phyloP scores from a whole-genome alignment of 2,888 invertebrate genomes.

The Eueremaeus valkanovi region DNA sequence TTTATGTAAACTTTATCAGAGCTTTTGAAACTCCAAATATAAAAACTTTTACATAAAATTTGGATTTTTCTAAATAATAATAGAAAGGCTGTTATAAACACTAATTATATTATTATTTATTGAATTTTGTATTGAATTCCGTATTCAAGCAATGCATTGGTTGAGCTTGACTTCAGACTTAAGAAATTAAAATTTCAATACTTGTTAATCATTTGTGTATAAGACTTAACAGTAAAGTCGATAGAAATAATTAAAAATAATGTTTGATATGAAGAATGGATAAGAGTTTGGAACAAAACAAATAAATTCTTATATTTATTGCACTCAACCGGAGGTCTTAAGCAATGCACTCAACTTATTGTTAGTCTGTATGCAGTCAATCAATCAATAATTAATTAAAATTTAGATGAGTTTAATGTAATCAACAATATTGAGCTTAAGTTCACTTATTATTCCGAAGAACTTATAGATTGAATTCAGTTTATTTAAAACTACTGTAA shows the following conservation, averaged over 20 bases:
- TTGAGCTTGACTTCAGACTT: no score
- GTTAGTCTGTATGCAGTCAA: neutral
- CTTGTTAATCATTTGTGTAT: no score
- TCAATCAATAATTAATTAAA: neutral
- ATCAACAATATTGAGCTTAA: slow-evolving; percentile 6
- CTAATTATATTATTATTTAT: neutral
- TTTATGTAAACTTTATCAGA: neutral
- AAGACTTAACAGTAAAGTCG: no score
- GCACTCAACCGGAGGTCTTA: neutral
- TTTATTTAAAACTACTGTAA: no score
- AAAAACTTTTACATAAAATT: slow-evolving; percentile 18
- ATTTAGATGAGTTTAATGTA: neutral
- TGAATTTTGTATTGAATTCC: neutral
- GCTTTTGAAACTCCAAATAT: neutral
- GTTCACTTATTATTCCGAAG: neutral
- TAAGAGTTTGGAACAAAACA: neutral
- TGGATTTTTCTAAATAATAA: neutral
- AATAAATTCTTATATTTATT: neutral
- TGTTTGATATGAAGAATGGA: neutral
- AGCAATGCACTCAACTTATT: neutral
- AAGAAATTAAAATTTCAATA: no score
- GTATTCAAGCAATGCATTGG: no score
- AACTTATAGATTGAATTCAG: neutral
- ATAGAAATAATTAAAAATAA: neutral
- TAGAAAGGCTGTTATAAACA: slow-evolving; percentile 11